Base-by-base conservation (phyloP, 2,888 invertebrate genomes). In the Orchesella flavescens region DNA sequence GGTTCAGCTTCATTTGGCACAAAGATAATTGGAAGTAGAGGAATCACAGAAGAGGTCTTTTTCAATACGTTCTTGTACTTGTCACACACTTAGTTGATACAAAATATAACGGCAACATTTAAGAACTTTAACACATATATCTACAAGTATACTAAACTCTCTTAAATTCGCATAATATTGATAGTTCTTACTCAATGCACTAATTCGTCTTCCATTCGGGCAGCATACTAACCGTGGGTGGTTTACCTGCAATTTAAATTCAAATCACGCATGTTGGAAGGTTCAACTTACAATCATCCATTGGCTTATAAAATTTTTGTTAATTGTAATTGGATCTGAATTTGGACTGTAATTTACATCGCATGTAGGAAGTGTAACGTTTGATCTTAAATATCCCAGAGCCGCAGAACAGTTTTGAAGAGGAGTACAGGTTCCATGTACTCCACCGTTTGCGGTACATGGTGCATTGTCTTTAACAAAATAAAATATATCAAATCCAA, bases 141-240 rank as follows among this genome's bases (percentile, higher is more conserved):
- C n/a, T n/a, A n/a, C n/a, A n/a, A n/a, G n/a, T n/a, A n/a, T n/a
- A n/a, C n/a, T n/a, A n/a, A n/a, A n/a, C n/a, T n/a, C n/a, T n/a
- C n/a, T n/a, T n/a, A n/a, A n/a, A n/a, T n/a, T n/a, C n/a, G n/a
- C n/a, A n/a, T n/a, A n/a, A n/a, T n/a, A n/a, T 49, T 21, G 24
- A 69, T 17, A 24, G 15, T n/a, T 71, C 49, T 15, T 77, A 85
- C 84, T 74, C 55, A 57, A 66, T n/a, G 24, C 65, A 68, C 86
- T 86, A 12, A 81, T 69, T 66, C 84, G 23, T 24, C n/a, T 69
- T 49, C 59, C 71, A 15, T n/a, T 46, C n/a, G 84, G 84, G 44
- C 86, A 86, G 53, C 86, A 86, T 21, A 82, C 65, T 13, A 71
- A 46, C n/a, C 12, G 53, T 13, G 61, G 17, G 43, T 46, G 49